Conservation (phyloP, 2,888 invertebrate genomes). For the Acronicta psi region DNA sequence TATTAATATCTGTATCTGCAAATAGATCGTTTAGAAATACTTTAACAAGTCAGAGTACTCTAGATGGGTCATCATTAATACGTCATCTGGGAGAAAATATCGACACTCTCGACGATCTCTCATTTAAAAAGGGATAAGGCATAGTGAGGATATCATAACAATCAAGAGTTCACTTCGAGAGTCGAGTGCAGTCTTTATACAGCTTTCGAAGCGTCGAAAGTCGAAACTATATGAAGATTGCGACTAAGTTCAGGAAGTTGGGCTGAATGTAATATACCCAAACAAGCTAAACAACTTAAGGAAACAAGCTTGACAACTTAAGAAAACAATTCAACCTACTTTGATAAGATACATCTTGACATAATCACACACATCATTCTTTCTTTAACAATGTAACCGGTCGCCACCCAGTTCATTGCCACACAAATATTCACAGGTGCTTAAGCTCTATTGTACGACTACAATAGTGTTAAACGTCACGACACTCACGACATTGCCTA, state of each 20-base stretch:
- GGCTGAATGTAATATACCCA: not conserved
- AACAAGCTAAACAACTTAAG: not conserved
- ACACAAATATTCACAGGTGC: conserved; percentile 45
- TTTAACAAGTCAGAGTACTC: no score
- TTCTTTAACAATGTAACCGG: conserved; percentile 16
- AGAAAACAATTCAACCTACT: not conserved
- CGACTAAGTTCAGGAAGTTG: not conserved
- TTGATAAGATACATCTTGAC: not conserved
- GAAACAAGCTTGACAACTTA: not conserved
- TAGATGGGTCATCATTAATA: no score
- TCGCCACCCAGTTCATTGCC: conserved; percentile 34
- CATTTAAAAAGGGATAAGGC: no score
- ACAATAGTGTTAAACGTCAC: conserved; percentile 34
- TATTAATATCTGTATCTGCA: no score
- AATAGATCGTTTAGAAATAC: no score
- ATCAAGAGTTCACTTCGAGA: no score
- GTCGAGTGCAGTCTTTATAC: no score
- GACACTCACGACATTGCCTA: conserved; percentile 33
- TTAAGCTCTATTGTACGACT: conserved; percentile 39
- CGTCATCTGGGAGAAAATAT: no score
- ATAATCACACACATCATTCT: conserved; percentile 12
- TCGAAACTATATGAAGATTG: not conserved
- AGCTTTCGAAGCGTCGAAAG: not conserved
- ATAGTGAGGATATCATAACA: no score
- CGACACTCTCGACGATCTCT: no score